Evolutionary conservation across 1,140 invertebrate genomes (phyloP), one percentile per base, ranked within the genome.

Genomic region (Bombus impatiens): DNA sequence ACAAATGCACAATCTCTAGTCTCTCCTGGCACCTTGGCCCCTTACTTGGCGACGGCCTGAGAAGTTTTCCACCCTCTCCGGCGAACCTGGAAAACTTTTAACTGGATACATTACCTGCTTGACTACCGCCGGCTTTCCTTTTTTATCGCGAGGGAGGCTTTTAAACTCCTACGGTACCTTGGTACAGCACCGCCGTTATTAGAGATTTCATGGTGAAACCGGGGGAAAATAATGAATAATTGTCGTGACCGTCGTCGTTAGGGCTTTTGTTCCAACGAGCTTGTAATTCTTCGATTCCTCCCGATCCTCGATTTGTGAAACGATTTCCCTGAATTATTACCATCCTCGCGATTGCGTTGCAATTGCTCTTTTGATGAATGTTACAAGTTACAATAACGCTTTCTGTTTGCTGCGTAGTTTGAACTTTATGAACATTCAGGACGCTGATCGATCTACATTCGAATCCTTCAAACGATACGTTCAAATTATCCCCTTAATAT

Each of bases 41-140:
- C 78, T 86, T 87, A 87, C 82, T 84, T 84, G 67, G 68, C 83
- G 67, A 75, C 82, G 44, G 37, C 81, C 86, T 53, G 74, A 62
- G 78, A 89, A 93, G 75, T 93, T 92, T 92, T 91, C 86, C 90
- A 88, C 89, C 86, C 90, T 86, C 75, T 81, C 72, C 70, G 81
- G 65, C 78, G 85, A 88, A 88, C 88, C 91, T 91, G 89, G 90
- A 91, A 94, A 94, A 94, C 91, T 94, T 94, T 94, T 94, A 94
- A 94, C 92, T 93, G 91, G 93, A 94, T 94, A 94, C 92, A 93
- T 94, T 94, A 94, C 93, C 90, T 93, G 92, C 91, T 92, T 92
- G 92, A 93, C 92, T 94, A 93, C 91, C 88, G 65, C 80, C 90
- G 86, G 86, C 88, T 90, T 89, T 91, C 84, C 88, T 89, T 91